phyloP scores from a whole-genome alignment of 2,797 vertebrate species.

The Sebastes taczanowskii region DNA sequence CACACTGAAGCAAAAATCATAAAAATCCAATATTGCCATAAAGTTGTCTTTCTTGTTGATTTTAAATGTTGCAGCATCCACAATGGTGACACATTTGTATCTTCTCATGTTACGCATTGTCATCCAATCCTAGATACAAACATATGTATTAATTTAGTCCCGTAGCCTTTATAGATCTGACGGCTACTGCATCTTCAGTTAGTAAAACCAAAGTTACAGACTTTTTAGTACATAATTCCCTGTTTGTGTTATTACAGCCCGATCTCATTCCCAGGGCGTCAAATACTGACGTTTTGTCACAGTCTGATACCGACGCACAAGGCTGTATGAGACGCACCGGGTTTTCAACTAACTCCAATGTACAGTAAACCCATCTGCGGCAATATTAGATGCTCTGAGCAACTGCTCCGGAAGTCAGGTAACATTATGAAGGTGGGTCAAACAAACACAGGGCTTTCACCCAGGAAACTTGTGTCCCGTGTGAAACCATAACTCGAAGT shows the following conservation, averaged over 20 bases:
- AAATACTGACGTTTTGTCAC: no score
- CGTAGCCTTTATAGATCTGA: neutral
- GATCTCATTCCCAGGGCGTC: no score
- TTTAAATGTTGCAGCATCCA: neutral
- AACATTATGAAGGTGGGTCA: no score
- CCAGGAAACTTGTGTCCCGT: neutral
- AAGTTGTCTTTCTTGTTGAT: neutral
- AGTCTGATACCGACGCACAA: no score
- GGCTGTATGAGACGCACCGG: no score
- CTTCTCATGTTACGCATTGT: neutral
- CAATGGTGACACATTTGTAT: neutral
- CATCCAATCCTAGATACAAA: neutral
- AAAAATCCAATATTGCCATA: neutral
- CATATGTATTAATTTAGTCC: neutral
- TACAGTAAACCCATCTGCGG: rapidly evolving
- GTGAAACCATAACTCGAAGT: neutral
- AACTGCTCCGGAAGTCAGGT: no score
- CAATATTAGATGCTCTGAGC: no score
- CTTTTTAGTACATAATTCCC: neutral
- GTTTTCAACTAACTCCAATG: no score
- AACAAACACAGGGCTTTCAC: neutral
- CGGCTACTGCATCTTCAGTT: no score
- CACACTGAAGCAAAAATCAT: neutral
- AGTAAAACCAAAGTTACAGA: no score
- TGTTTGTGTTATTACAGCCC: neutral